Evolutionary conservation across 2,113 vertebrate species (phyloP), one percentile per base, ranked within the genome.

Genomic region (Grammomys surdaster): DNA sequence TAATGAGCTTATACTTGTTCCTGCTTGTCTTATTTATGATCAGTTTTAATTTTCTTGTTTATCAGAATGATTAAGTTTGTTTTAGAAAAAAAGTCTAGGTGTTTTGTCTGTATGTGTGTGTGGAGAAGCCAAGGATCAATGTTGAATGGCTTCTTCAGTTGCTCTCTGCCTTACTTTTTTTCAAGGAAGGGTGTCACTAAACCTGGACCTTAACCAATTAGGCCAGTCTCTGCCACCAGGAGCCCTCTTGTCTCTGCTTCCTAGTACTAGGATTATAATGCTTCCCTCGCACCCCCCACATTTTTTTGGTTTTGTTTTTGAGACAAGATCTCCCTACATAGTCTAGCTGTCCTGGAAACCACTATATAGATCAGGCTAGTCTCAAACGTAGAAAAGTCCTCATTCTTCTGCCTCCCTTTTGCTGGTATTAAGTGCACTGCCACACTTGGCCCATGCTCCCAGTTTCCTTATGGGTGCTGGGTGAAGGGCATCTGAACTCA

Each of bases 1-100:
- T 86, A 70, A 31, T 70, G 51, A 73, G 28, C 46, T 94, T 95
- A 40, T 94, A 81, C 36, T 80, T 86, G 28, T 94, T 96, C 93
- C 33, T 88, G 73, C 69, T 72, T 93, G 13, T 90, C 46, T 93
- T 54, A 31, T 54, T 76, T 92, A 72, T 94, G 86, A 26, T 80
- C 56, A 58, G 60, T 90, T 92, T 8, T 81, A 70, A 86, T 58
- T 95, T 88, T 88, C 72, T 22, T 85, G 77, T 91, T 72, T 58
- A 65, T 58, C 92, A 33, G 36, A 93, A 93, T 43, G 65, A 77
- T 91, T 90, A 88, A 89, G 46, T 89, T 67, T 28, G 33, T 89
- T 22, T 91, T 82, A 94, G 58, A 51, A 40, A 84, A 70, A 88
- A 93, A 96, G 48, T 92, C 40, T 10, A 65, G 9, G 19, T 36